A percentile compares a stretch with the other conserved stretches of the same genome.
Evolutionary conservation across 2,888 invertebrate species (phyloP).

Genomic region (Scaptomyza reducta): DNA sequence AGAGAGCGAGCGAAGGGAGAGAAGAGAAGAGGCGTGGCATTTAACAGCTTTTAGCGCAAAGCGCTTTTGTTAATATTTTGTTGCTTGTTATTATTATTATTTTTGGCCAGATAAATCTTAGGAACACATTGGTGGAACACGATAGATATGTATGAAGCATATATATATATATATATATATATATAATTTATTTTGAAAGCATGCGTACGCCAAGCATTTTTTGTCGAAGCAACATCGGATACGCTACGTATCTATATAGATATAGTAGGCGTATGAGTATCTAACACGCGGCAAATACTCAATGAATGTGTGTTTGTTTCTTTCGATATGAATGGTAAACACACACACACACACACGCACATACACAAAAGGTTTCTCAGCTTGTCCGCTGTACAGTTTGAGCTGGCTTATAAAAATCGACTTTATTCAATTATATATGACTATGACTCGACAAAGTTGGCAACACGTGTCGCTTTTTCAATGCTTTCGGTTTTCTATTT

Average conservation of each 20-base stretch:
- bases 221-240: conserved; percentile 14
- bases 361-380: conserved; percentile 8
- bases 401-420: conserved; percentile 64
- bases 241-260: conserved; percentile 6
- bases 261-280: conserved; percentile 12
- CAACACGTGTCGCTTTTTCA: conserved; percentile 66
- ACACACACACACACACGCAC: not conserved
- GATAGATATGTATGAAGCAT: no score
- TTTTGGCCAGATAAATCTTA: conserved; percentile 65
- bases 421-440: conserved; percentile 69
- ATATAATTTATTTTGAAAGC: conserved; percentile 75
- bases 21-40: conserved; percentile 40
- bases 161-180: conserved; percentile 28
- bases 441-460: conserved; percentile 71
- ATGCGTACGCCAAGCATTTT: conserved; percentile 72
- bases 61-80: conserved; percentile 10
- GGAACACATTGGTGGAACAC: no score
- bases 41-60: conserved; percentile 42
- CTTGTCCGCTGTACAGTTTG: conserved; percentile 3
- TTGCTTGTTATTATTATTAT: conserved; percentile 26
- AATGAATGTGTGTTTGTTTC: conserved; percentile 29
- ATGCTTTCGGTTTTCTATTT: conserved; percentile 62
- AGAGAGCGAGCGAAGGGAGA: conserved; percentile 3
- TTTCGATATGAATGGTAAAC: conserved; percentile 15
- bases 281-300: conserved; percentile 46